These are phyloP conservation scores for Sinocyclocheilus anophthalmus DNA, from an alignment of 2,113 vertebrate species.

Conservation along the genomic window DNA sequence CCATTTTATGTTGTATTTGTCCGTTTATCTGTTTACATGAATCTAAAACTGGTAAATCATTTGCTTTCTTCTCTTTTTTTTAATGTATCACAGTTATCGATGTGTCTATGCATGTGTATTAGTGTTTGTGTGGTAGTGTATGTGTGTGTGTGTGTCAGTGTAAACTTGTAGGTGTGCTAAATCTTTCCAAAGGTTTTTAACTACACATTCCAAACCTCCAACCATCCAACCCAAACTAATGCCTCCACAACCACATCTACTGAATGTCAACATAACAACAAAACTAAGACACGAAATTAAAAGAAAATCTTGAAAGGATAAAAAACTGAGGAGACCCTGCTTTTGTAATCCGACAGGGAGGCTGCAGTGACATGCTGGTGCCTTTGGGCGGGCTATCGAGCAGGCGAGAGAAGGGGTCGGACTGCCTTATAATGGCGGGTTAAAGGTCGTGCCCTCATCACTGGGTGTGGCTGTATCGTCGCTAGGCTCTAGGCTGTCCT, in stretches of 20 bases:
- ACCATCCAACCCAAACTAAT: conserved; percentile 9
- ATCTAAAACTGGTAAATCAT: neutral
- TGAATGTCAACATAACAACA: conserved; percentile 17
- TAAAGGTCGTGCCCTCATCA: conserved; percentile 71
- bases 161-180: neutral
- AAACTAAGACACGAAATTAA: conserved; percentile 48
- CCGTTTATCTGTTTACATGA: neutral
- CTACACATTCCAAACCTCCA: conserved; percentile 18
- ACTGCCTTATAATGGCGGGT: conserved; percentile 67
- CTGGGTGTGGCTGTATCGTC: conserved; percentile 75
- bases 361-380: conserved; percentile 42
- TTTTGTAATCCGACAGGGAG: conserved; percentile 10
- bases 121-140: conserved; percentile 21
- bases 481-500: conserved; percentile 78
- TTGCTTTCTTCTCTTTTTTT: neutral
- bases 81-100: neutral
- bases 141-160: neutral
- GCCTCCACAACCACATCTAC: conserved; percentile 12
- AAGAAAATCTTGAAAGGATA: conserved; percentile 38
- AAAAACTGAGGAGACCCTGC: conserved; percentile 40
- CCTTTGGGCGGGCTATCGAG: conserved; percentile 43
- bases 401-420: conserved; percentile 7
- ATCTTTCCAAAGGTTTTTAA: conserved; percentile 1
- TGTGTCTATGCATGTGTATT: neutral
- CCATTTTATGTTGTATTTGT: conserved; percentile 20